Evolutionary conservation across 2,888 invertebrate genomes (phyloP).

Genomic region (Achlya flavicornis): DNA sequence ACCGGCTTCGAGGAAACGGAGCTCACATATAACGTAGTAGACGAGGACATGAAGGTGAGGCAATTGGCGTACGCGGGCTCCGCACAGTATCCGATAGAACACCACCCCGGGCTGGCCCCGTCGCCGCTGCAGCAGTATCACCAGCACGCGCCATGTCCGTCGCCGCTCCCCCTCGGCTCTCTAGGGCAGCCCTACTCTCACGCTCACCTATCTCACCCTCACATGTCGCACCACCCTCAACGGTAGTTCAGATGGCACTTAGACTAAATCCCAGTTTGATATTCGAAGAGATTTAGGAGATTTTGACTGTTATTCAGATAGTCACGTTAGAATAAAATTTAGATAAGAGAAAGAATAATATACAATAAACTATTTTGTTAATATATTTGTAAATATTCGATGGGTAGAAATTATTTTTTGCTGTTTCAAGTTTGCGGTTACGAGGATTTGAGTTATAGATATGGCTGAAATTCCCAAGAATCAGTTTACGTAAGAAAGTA

Average conservation of each 20-base stretch:
- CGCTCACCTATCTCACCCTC: conserved; percentile 86
- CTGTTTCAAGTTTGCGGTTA: conserved; percentile 48
- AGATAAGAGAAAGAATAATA: conserved; percentile 67
- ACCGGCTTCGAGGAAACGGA: conserved; percentile 99
- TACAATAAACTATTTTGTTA: conserved; percentile 69
- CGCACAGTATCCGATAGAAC: conserved; percentile 88
- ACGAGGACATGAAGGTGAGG: conserved; percentile 98
- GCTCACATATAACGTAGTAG: conserved; percentile 97
- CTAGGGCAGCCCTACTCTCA: conserved; percentile 80
- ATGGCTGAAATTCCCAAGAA: conserved; percentile 41
- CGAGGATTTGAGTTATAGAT: conserved; percentile 59
- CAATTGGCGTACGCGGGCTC: conserved; percentile 94
- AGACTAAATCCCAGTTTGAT: conserved; percentile 50
- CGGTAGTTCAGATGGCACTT: conserved; percentile 86
- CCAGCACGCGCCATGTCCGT: conserved; percentile 89
- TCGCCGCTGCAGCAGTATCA: conserved; percentile 88
- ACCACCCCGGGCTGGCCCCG: conserved; percentile 86
- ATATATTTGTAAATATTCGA: conserved; percentile 74
- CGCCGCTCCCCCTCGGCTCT: conserved; percentile 87
- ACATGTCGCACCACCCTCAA: conserved; percentile 91
- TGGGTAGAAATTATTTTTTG: conserved; percentile 47
- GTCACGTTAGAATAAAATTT: conserved; percentile 72
- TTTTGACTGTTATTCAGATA: conserved; percentile 65
- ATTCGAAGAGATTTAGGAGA: conserved; percentile 32
- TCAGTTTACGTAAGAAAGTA: conserved; percentile 51